Evolutionary conservation across 2,113 vertebrate species (phyloP).

Genomic region (Procapra przewalskii): DNA sequence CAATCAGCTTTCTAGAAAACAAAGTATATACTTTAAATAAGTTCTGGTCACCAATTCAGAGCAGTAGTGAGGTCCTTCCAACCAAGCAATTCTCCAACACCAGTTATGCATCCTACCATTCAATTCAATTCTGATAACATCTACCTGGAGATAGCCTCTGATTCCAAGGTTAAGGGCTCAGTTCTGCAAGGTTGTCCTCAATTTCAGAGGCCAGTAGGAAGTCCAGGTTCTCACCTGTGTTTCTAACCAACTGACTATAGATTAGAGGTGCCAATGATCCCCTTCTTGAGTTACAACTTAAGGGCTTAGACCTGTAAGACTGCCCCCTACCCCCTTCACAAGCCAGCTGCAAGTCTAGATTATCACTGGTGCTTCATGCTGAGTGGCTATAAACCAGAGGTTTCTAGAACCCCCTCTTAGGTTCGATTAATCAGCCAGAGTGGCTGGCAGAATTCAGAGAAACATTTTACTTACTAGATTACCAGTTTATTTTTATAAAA

Average conservation of each 20-base stretch:
- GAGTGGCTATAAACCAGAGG: background rate
- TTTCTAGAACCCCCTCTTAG: background rate
- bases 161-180: background rate
- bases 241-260: background rate
- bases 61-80: fast-evolving
- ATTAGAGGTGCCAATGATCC: background rate
- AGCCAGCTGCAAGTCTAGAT: background rate
- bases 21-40: background rate
- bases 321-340: background rate
- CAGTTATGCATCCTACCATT: background rate
- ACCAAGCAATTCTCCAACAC: background rate
- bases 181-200: background rate
- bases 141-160: background rate
- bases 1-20: background rate
- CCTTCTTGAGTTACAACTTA: background rate
- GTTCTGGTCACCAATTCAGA: background rate
- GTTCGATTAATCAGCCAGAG: background rate
- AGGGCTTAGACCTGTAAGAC: background rate
- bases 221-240: background rate
- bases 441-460: background rate
- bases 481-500: background rate
- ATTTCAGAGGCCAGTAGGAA: background rate
- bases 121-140: background rate
- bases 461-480: background rate
- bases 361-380: background rate